Percentiles rank a stretch among this genome's conserved stretches.
These are phyloP conservation scores for Aphelinus atriplicis DNA, from an alignment of 1,140 invertebrate genomes.

Conservation along the genomic window DNA sequence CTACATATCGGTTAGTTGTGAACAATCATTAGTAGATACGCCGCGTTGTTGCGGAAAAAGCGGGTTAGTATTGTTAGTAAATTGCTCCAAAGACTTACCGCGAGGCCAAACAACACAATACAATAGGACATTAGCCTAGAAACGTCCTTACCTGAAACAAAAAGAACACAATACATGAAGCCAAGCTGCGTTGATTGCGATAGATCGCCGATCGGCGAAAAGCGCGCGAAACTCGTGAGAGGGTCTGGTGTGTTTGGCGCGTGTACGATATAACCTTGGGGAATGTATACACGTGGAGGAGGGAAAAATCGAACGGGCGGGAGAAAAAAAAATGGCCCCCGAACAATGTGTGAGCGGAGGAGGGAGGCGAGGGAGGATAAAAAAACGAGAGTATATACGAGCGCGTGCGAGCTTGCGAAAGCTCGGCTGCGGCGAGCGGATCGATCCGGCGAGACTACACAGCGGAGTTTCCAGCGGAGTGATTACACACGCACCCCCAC, in stretches of 20 bases:
- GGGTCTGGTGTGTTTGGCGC: too few relatives aligned
- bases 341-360: background rate
- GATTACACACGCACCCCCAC: slow-evolving; percentile 46
- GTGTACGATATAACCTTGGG: too few relatives aligned
- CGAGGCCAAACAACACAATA: slow-evolving; percentile 16
- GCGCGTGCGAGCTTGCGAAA: background rate
- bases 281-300: too few relatives aligned
- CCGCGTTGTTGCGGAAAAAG: too few relatives aligned
- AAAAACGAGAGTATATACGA: background rate
- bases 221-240: too few relatives aligned
- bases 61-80: too few relatives aligned
- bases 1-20: too few relatives aligned
- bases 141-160: slow-evolving; percentile 29
- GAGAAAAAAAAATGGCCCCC: background rate
- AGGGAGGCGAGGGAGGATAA: background rate
- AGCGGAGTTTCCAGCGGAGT: slow-evolving; percentile 55
- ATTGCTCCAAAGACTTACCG: slow-evolving; percentile 17
- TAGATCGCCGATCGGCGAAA: too few relatives aligned
- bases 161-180: background rate
- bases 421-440: slow-evolving; percentile 39
- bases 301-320: background rate
- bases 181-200: too few relatives aligned
- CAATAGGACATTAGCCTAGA: slow-evolving; percentile 18
- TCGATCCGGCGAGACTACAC: slow-evolving; percentile 61
- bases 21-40: too few relatives aligned